A percentile compares a stretch with the other conserved stretches of the same genome.
Conservation (phyloP, 1,140 invertebrate genomes). For the Doryteuthis pealeii region DNA sequence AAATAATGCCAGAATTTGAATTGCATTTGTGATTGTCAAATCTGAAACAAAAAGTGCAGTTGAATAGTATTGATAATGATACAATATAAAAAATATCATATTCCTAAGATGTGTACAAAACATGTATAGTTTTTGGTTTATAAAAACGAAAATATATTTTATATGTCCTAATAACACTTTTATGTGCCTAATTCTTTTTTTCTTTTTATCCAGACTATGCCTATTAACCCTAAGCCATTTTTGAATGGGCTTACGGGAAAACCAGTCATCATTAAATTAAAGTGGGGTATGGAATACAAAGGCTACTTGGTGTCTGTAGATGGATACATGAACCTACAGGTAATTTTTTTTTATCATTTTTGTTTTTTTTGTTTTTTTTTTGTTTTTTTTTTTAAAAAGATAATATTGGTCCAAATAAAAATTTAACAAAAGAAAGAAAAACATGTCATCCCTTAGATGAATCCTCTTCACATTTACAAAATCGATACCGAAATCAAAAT, state of each 20-base stretch:
- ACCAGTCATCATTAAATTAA: constrained; percentile 95
- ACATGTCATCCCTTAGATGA: neutral
- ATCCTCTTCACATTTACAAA: no score
- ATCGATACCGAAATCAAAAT: no score
- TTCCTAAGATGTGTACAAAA: no score
- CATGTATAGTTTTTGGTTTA: no score
- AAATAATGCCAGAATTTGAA: no score
- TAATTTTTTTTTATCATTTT: constrained; percentile 30
- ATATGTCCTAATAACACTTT: no score
- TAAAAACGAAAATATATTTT: no score
- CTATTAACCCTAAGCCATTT: constrained; percentile 99
- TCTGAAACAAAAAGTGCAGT: no score
- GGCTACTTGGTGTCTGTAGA: constrained; percentile 93
- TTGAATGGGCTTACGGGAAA: constrained; percentile 97
- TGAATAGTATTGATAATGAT: no score
- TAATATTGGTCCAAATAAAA: neutral
- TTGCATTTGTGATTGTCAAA: no score
- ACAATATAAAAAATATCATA: no score
- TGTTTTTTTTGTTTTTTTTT: neutral
- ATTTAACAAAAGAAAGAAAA: neutral
- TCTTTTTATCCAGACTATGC: constrained; percentile 70
- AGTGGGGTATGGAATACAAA: constrained; percentile 99
- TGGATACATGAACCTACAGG: constrained; percentile 98
- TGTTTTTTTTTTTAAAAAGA: no score
- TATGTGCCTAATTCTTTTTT: constrained; percentile 11